phyloP scores from a whole-genome alignment of 2,113 vertebrate genomes.

The Thalassoma bifasciatum region DNA sequence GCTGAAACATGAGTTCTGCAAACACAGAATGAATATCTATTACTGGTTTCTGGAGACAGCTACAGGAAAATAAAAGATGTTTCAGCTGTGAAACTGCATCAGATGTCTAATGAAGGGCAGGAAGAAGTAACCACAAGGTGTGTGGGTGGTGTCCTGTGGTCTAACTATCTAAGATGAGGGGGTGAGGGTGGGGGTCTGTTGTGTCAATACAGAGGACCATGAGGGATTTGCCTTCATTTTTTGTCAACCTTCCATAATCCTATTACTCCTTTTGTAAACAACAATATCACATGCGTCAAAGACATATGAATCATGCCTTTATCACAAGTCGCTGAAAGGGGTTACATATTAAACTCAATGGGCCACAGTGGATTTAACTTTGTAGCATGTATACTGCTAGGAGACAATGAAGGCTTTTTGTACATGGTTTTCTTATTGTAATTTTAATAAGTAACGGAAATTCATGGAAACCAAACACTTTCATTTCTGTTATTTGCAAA shows the following conservation, averaged over 20 bases:
- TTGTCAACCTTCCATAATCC: constrained; percentile 16
- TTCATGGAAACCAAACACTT: too few relatives aligned
- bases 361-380: too few relatives aligned
- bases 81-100: constrained; percentile 65
- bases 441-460: too few relatives aligned
- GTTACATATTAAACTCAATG: neutral
- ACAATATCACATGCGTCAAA: constrained; percentile 34
- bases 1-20: constrained; percentile 74
- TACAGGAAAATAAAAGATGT: constrained; percentile 68
- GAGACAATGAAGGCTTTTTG: neutral
- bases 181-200: constrained; percentile 30
- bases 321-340: constrained; percentile 8
- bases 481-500: too few relatives aligned
- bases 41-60: constrained; percentile 56
- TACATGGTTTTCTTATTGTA: too few relatives aligned
- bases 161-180: constrained; percentile 9
- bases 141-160: constrained; percentile 67
- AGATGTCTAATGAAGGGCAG: constrained; percentile 70
- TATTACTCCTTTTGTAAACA: constrained; percentile 29
- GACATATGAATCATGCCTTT: constrained; percentile 7
- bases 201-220: constrained; percentile 30
- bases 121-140: constrained; percentile 75
- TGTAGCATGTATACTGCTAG: neutral
- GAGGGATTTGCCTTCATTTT: constrained; percentile 23
- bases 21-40: constrained; percentile 78